Evolutionary conservation across 2,888 invertebrate genomes (phyloP).

Genomic region (Eudasyphora cyanicolor): DNA sequence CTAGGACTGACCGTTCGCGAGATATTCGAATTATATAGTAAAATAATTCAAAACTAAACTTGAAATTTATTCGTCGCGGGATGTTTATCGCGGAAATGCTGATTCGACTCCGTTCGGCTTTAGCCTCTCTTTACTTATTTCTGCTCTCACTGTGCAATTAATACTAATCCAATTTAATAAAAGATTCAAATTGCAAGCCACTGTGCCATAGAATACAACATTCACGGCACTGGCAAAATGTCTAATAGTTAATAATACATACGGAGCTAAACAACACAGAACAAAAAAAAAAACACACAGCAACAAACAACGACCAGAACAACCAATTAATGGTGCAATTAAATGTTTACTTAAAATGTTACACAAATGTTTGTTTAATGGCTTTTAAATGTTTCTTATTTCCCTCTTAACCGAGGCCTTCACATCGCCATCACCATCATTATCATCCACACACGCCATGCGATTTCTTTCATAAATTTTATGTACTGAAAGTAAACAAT

Average conservation of each 20-base stretch:
- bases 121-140: no score
- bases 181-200: not conserved
- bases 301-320: slow-evolving; percentile 40
- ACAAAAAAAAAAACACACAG: no score
- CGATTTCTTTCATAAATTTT: not conserved
- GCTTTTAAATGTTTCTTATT: slow-evolving; percentile 53
- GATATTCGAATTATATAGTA: no score
- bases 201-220: not conserved
- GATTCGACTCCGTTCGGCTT: no score
- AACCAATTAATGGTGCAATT: slow-evolving; percentile 73
- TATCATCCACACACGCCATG: no score
- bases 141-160: no score
- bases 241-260: slow-evolving; percentile 57
- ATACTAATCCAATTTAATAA: no score
- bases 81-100: no score
- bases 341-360: slow-evolving; percentile 74
- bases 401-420: not conserved
- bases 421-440: not conserved
- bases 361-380: slow-evolving; percentile 68
- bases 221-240: not conserved
- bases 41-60: no score
- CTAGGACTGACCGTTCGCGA: no score
- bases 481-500: slow-evolving; percentile 43
- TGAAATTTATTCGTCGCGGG: no score
- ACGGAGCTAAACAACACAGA: slow-evolving; percentile 74